Evolutionary conservation across 2,888 invertebrate genomes (phyloP).

Genomic region (Mimumesa dahlbomi): DNA sequence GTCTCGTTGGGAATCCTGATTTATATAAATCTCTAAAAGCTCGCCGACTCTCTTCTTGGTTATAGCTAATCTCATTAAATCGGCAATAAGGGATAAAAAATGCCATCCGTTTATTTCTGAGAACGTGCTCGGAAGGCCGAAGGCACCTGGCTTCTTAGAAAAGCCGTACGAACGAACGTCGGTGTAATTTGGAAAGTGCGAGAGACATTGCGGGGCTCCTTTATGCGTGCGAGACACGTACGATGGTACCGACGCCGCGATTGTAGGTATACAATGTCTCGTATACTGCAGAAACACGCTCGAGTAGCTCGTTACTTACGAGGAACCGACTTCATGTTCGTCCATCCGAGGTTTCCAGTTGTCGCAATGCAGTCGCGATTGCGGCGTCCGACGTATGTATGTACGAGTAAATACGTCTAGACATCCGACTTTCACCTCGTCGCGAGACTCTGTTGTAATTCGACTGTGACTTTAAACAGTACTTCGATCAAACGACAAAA

Average conservation of each 20-base stretch:
- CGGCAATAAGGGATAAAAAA: not conserved
- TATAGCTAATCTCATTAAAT: slow-evolving; percentile 15
- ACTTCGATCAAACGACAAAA: too few species aligned
- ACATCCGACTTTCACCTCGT: slow-evolving; percentile 52
- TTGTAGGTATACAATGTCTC: slow-evolving; percentile 47
- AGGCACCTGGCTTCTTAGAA: slow-evolving; percentile 16
- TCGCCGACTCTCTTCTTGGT: not conserved
- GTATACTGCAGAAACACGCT: slow-evolving; percentile 44
- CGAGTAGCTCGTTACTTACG: slow-evolving; percentile 50
- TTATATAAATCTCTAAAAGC: slow-evolving; percentile 6
- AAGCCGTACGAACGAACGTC: slow-evolving; percentile 11
- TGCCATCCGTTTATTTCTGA: slow-evolving; percentile 1
- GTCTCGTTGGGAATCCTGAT: not conserved
- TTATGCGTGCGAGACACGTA: slow-evolving; percentile 56
- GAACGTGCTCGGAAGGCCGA: slow-evolving; percentile 25
- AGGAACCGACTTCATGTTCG: slow-evolving; percentile 38
- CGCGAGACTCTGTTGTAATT: slow-evolving; percentile 43
- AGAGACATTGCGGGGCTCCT: slow-evolving; percentile 10
- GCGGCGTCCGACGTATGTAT: slow-evolving; percentile 31
- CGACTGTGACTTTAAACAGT: slow-evolving; percentile 25
- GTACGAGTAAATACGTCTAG: slow-evolving; percentile 53
- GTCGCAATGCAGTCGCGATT: slow-evolving; percentile 56
- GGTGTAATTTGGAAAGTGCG: slow-evolving; percentile 48
- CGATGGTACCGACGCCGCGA: slow-evolving; percentile 12
- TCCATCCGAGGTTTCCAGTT: slow-evolving; percentile 45